Conservation (phyloP, 2,888 invertebrate species). For the Parnassius orleans region DNA sequence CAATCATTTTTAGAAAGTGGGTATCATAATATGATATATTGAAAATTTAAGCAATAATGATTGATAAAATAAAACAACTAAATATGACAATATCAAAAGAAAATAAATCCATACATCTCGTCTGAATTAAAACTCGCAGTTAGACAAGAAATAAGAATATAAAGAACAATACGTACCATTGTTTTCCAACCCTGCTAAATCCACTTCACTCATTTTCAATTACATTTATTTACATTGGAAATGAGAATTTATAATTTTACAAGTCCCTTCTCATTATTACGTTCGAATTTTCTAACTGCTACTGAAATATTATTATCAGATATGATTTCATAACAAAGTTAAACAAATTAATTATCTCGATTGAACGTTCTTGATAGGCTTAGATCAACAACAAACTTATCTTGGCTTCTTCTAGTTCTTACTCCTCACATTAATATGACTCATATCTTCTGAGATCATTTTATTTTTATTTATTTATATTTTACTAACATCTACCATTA, state of each 20-base stretch:
- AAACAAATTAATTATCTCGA: conserved; percentile 24
- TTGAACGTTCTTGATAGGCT: conserved; percentile 14
- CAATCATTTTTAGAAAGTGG: too few relatives aligned
- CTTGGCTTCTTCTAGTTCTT: conserved; percentile 2
- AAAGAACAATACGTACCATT: background rate
- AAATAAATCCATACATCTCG: too few relatives aligned
- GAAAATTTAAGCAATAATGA: too few relatives aligned
- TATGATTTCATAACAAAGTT: conserved; percentile 16
- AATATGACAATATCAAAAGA: too few relatives aligned
- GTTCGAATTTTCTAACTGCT: conserved; percentile 13
- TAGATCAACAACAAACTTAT: conserved; percentile 12
- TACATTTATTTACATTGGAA: background rate
- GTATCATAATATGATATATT: too few relatives aligned
- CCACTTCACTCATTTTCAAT: conserved; percentile 30
- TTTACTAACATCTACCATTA: too few relatives aligned
- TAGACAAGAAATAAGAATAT: too few relatives aligned
- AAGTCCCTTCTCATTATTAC: conserved; percentile 17
- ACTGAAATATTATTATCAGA: conserved; percentile 17
- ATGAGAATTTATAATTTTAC: background rate
- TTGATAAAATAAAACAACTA: too few relatives aligned
- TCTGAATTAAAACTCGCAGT: too few relatives aligned
- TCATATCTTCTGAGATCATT: conserved; percentile 2
- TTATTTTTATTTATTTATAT: too few relatives aligned
- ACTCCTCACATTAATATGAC: background rate
- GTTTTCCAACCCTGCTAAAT: conserved; percentile 24